Evolutionary conservation across 1,140 invertebrate genomes (phyloP).

Genomic region (Trinorchestia longiramus): DNA sequence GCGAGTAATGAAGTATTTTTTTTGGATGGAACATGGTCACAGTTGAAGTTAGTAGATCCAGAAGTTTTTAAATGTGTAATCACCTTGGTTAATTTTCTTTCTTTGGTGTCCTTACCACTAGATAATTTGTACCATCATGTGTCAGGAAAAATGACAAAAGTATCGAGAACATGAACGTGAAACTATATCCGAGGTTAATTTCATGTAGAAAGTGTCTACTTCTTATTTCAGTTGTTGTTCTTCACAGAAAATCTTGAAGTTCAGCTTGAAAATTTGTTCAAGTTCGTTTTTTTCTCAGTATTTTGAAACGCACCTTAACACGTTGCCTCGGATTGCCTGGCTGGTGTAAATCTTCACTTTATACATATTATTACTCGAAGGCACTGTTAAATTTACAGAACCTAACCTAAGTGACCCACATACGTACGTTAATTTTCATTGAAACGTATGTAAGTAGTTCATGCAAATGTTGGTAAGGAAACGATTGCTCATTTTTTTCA

Average conservation of each 20-base stretch:
- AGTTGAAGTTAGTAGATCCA: not conserved
- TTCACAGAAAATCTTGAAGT: not conserved
- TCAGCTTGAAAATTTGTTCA: not conserved
- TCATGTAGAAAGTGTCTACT: not conserved
- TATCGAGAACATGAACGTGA: not conserved
- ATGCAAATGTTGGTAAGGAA: no score
- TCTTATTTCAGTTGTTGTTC: not conserved
- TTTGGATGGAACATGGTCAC: not conserved
- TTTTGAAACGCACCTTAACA: not conserved
- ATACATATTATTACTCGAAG: no score
- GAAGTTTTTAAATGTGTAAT: not conserved
- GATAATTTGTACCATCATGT: not conserved
- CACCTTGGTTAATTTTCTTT: not conserved
- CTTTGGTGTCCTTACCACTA: not conserved
- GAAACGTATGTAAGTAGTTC: no score
- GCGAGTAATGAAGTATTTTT: not conserved
- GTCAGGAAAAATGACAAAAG: not conserved
- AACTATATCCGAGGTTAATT: not conserved
- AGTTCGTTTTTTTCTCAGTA: not conserved
- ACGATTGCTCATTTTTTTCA: no score
- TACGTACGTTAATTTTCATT: no score
- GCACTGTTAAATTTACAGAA: no score
- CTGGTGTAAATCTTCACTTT: no score
- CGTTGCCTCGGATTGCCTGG: no score
- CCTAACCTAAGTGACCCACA: no score